Base-by-base conservation (phyloP, 2,797 vertebrate species). In the Rhabdomys pumilio region DNA sequence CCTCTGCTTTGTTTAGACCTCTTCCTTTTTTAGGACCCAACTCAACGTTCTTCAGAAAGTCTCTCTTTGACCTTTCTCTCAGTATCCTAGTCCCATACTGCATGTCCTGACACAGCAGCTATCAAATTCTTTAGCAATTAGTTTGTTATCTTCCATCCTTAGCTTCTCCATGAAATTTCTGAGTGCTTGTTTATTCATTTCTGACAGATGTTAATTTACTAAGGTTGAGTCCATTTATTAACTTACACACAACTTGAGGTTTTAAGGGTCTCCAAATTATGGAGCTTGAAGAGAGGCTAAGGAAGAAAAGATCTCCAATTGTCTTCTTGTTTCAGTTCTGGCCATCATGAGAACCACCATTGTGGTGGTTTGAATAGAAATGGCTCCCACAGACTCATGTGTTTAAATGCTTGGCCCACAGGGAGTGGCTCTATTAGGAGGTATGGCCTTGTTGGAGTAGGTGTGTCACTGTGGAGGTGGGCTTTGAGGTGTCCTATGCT, bases 1-100 rank as follows among this genome's bases (percentile, higher is more conserved):
- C 79, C 44, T 81, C 53, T 47, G 72, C 41, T 92, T 87, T 93
- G 85, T 12, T 89, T 93, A 87, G 20, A 53, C n/a, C 31, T 95
- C 57, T 55, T 24, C 55, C 6, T 87, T 72, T 91, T 90, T 93
- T 9, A 79, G 89, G 50, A 86, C 29, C 90, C 59, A 53, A 65
- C 10, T 84, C 29, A 81, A 84, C 38, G 17, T 93, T 92, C 95
- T 95, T 41, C n/a, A 77, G 59, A 72, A 89, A 84, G 15, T 41
- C n/a, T 34, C 75, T 92, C 73, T 63, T 69, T 50, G 57, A 57
- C 38, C 47, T 94, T 89, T 55, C 31, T 86, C 38, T 20, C 12
- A 38, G 17, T 50, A 22, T 91, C 53, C 34, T 29, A 15, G 31
- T 50, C 61, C 53, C 17, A 61, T 29, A 50, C 3, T 38, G 73